Evolutionary conservation across 2,797 vertebrate species (phyloP), one percentile per base, ranked within the genome.

Genomic region (Sparus aurata): DNA sequence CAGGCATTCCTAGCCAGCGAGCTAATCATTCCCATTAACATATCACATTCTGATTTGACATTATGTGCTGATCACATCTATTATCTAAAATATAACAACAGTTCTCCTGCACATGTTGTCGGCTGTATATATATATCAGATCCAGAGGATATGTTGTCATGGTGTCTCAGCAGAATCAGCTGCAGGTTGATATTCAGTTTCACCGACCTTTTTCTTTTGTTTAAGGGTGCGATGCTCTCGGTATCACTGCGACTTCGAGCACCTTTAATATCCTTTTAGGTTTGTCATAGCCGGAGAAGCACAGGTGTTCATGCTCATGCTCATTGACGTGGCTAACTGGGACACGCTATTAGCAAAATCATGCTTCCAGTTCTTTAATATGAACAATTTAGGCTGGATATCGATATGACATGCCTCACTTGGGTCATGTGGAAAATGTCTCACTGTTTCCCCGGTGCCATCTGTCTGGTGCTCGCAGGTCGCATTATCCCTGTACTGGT

Each of bases 401-500:
- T 77, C 23, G 55, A 76, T 71, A 47, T 30, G 69, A 63, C 63
- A 75, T 73, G 60, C 58, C 69, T 77, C 38, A 67, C 70, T 82
- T 61, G 61, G 71, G 75, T 79, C 76, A 67, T 73, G 73, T 60
- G 69, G 62, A 74, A 80, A 81, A 77, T 75, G 72, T 69, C 59
- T 73, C 59, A 25, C 38, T 64, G 60, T 79, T 79, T 84, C 81
- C 81, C 82, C 30, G 69, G 69, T 90, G 87, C 90, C 88, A 89
- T 90, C 92, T 90, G 85, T 85, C 87, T 94, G 83, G 75, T 92
- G 95, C 95, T 96, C 96, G 94, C 95, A 93, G 91, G 95, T 94
- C 94, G 95, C 93, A 93, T 92, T 95, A 94, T 94, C 73, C 93
- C 93, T 94, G 93, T 94, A 92, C 85, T 90, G 94, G 95, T 96